phyloP scores from a whole-genome alignment of 2,113 vertebrate genomes.

The Trichomycterus rosablanca region DNA sequence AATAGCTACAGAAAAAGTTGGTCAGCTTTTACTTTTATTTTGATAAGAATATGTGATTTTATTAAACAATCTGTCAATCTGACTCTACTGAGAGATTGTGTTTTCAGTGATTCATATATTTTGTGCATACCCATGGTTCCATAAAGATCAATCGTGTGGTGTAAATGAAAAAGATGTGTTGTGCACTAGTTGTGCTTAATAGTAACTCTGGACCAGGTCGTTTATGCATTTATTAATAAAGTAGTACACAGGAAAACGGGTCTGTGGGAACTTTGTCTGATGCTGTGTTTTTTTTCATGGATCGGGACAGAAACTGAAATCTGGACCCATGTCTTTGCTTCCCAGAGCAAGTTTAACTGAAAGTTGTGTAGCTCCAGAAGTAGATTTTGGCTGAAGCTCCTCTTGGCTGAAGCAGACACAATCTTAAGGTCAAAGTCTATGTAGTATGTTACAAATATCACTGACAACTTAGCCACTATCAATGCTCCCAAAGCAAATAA shows the following conservation, averaged over 20 bases:
- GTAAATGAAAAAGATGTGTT: too few relatives aligned
- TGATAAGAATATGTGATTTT: too few relatives aligned
- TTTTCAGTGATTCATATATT: too few relatives aligned
- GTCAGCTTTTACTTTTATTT: too few relatives aligned
- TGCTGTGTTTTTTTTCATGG: slow-evolving; percentile 68
- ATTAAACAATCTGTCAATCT: too few relatives aligned
- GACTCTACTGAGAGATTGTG: too few relatives aligned
- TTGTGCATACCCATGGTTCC: too few relatives aligned
- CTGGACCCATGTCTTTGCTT: slow-evolving; percentile 46
- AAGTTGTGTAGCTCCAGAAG: slow-evolving; percentile 57
- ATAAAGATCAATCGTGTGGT: too few relatives aligned
- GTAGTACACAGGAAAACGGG: slow-evolving; percentile 58
- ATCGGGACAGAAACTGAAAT: slow-evolving; percentile 39
- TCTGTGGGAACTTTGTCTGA: slow-evolving; percentile 57
- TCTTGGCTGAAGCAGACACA: slow-evolving; percentile 36
- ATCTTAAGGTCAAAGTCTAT: slow-evolving; percentile 47
- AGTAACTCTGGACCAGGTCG: slow-evolving; percentile 58
- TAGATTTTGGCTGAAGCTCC: slow-evolving; percentile 59
- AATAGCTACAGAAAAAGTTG: too few relatives aligned
- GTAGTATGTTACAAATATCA: slow-evolving; percentile 20
- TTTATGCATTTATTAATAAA: slow-evolving; percentile 59
- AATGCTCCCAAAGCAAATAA: not conserved
- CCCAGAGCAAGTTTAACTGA: slow-evolving; percentile 56
- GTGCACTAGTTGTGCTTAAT: too few relatives aligned
- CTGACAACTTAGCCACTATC: not conserved